Percentiles rank a stretch among this genome's conserved stretches.
These are phyloP conservation scores for Neoaliturus tenellus DNA, from an alignment of 2,888 invertebrate species.

Conservation along the genomic window DNA sequence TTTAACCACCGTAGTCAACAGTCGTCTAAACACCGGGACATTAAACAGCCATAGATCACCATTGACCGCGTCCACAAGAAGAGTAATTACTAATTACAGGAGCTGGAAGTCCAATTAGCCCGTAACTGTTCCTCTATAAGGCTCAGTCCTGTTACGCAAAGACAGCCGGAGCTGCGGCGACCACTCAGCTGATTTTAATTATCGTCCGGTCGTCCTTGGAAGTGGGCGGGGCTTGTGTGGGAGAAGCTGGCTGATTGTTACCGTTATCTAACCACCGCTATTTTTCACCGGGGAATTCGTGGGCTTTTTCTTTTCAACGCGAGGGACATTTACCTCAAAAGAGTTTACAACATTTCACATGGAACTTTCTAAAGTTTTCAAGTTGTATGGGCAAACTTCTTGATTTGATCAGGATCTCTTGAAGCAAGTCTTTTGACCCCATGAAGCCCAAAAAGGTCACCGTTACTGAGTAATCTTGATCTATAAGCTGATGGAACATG, in stretches of 20 bases:
- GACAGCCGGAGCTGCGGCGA: slow-evolving; percentile 11
- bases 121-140: slow-evolving; percentile 15
- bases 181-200: slow-evolving; percentile 26
- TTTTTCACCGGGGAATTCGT: neutral
- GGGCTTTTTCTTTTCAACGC: too few species aligned
- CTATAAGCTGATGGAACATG: too few species aligned
- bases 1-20: neutral
- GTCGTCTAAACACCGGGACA: neutral
- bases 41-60: neutral
- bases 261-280: neutral
- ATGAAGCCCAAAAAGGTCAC: too few species aligned
- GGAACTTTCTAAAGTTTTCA: too few species aligned
- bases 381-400: too few species aligned
- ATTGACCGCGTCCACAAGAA: neutral
- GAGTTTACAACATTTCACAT: too few species aligned
- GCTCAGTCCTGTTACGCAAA: slow-evolving; percentile 23
- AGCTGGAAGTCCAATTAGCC: neutral
- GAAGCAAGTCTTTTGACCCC: too few species aligned
- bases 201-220: slow-evolving; percentile 16
- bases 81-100: neutral
- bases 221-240: neutral
- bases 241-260: neutral
- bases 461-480: too few species aligned
- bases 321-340: too few species aligned
- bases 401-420: too few species aligned